Evolutionary conservation across 2,888 invertebrate species (phyloP).

Genomic region (Cheilosia impressa): DNA sequence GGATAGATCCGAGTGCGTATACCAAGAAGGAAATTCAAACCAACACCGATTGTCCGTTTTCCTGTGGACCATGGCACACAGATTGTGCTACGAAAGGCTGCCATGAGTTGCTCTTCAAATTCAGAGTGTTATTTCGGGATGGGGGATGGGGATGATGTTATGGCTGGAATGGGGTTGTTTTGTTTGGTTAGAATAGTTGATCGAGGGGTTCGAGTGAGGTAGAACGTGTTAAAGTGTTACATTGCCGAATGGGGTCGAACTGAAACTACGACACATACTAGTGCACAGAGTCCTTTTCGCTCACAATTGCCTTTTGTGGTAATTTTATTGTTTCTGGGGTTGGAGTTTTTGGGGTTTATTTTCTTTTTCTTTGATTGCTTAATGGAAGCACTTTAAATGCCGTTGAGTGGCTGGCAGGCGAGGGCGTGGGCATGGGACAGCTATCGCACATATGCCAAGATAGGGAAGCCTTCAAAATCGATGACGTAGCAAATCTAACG

Average conservation of each 20-base stretch:
- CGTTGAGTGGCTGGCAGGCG: constrained; percentile 14
- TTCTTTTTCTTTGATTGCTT: constrained; percentile 17
- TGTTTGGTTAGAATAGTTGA: constrained; percentile 22
- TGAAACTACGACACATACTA: constrained; percentile 26
- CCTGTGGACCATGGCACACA: neutral
- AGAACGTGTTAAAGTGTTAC: constrained; percentile 54
- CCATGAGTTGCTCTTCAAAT: constrained; percentile 28
- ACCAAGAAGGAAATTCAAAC: neutral
- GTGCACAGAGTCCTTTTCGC: constrained; percentile 3
- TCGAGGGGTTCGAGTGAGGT: constrained; percentile 12
- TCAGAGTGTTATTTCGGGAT: neutral
- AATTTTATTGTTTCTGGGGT: constrained; percentile 55
- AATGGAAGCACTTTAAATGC: constrained; percentile 47
- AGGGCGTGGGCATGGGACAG: neutral
- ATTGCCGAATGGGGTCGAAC: constrained; percentile 47
- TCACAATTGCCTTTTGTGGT: constrained; percentile 57
- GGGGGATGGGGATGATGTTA: constrained; percentile 20
- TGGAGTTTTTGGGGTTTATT: constrained; percentile 15
- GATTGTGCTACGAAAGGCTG: neutral
- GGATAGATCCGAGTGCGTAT: constrained; percentile 23
- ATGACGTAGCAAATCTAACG: constrained; percentile 31
- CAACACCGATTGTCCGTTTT: constrained; percentile 15
- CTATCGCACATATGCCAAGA: neutral
- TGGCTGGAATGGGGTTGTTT: constrained; percentile 25
- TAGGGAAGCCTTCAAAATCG: constrained; percentile 18